Conservation (phyloP, 2,888 invertebrate genomes). For the Euplagia quadripunctaria region DNA sequence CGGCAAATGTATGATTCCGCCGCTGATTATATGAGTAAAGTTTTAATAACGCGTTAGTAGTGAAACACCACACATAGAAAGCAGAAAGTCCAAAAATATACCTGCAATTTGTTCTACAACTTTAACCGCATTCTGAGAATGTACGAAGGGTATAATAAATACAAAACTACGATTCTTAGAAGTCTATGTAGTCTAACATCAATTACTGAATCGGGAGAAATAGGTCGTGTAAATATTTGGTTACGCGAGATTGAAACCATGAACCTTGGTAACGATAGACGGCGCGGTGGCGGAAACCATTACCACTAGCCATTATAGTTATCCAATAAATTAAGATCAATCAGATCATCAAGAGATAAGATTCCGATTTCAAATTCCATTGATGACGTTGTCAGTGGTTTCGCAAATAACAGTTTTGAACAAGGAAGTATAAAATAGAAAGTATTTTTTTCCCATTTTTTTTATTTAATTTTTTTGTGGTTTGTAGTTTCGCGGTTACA, state of each 20-base stretch:
- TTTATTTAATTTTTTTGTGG: too few relatives aligned
- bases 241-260: slow-evolving; percentile 11
- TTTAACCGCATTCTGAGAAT: neutral
- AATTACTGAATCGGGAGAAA: slow-evolving; percentile 9
- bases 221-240: slow-evolving; percentile 17
- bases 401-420: neutral
- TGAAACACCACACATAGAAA: neutral
- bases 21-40: too few relatives aligned
- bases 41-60: neutral
- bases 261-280: slow-evolving; percentile 17
- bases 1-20: too few relatives aligned
- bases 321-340: slow-evolving; percentile 1
- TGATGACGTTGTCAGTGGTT: too few relatives aligned
- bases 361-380: neutral
- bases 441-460: too few relatives aligned
- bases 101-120: neutral
- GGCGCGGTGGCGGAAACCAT: slow-evolving; percentile 11
- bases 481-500: too few relatives aligned
- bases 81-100: neutral
- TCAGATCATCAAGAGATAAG: neutral
- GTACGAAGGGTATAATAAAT: neutral
- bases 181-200: neutral
- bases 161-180: neutral
- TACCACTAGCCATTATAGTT: neutral
- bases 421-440: neutral